Base-by-base conservation (phyloP, 2,113 vertebrate genomes). In the Lanius ludovicianus region DNA sequence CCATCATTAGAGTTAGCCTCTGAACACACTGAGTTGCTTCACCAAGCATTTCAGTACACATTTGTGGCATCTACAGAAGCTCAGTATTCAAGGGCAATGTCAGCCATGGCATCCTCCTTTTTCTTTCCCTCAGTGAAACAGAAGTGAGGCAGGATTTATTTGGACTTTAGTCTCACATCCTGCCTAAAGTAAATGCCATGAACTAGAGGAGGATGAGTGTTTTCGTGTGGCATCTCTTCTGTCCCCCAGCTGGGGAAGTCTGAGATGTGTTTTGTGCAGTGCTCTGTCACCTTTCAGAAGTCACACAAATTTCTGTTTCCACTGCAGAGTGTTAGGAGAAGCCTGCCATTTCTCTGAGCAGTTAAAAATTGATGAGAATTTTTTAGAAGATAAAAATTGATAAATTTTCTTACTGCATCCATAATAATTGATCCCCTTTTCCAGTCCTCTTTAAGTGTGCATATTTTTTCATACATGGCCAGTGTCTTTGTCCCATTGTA, bases 191-290 rank as follows among this genome's bases (percentile, higher is more conserved):
- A 55, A 55, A 24, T 71, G 60, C 23, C 64, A 10, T 59, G 16
- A 23, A 52, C 56, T 75, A 28, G 74, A 71, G 8, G 12, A 75
- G 13, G n/a, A 49, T 68, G 49, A 17, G 12, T n/a, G 18, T 84
- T 21, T 69, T 25, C 14, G 9, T 41, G 47, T 62, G 24, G 7
- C 19, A 25, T 33, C 35, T 85, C 46, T 79, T 71, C 47, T 41
- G 23, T 74, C 17, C 27, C 14, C 11, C 1, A 7, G 0, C 8
- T 2, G 1, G 52, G 14, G 0, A 4, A 71, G 28, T 46, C 33
- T 6, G 14, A 80, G 63, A 13, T 59, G 13, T 14, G 6, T 60
- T 95, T 81, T 92, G 30, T 50, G 46, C 60, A 33, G 27, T 24
- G 37, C 56, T 73, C 15, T 82, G 49, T 62, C 31, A 55, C 23